Evolutionary conservation across 2,113 vertebrate genomes (phyloP).

Genomic region (Silurus asotus): DNA sequence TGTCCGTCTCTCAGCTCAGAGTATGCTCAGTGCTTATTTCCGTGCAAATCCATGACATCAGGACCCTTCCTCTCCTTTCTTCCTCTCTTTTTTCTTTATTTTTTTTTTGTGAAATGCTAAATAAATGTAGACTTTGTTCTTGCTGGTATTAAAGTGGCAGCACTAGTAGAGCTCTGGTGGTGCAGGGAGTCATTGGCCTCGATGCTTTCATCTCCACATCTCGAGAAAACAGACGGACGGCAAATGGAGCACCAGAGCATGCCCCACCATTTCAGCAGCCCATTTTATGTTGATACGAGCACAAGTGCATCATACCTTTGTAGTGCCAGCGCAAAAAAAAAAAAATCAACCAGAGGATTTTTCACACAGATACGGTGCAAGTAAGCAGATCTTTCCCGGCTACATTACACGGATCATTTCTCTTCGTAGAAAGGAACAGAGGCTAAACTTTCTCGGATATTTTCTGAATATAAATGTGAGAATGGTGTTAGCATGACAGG

Average conservation of each 20-base stretch:
- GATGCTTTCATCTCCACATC: slow-evolving; percentile 61
- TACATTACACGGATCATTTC: slow-evolving; percentile 2
- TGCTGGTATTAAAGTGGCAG: slow-evolving; percentile 49
- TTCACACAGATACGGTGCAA: neutral
- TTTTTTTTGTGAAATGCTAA: slow-evolving; percentile 47
- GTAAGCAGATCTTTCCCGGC: neutral
- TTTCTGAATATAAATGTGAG: neutral
- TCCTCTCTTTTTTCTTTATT: neutral
- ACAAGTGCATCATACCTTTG: slow-evolving; percentile 30
- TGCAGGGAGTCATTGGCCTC: slow-evolving; percentile 43
- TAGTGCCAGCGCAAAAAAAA: slow-evolving; percentile 20
- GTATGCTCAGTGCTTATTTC: slow-evolving; percentile 20
- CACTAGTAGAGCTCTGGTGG: slow-evolving; percentile 48
- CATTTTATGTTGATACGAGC: slow-evolving; percentile 15
- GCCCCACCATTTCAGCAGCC: slow-evolving; percentile 21
- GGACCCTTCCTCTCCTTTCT: neutral
- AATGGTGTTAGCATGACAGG: neutral
- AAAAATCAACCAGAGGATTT: neutral
- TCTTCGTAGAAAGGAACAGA: neutral
- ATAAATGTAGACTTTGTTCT: slow-evolving; percentile 56
- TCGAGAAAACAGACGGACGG: slow-evolving; percentile 56
- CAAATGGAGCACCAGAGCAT: slow-evolving; percentile 41
- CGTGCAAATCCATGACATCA: slow-evolving; percentile 1
- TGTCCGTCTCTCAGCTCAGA: slow-evolving; percentile 15
- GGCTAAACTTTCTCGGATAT: neutral